These are phyloP conservation scores for Scelioninae gen. 1 DNA, from an alignment of 2,888 invertebrate species.

Conservation along the genomic window DNA sequence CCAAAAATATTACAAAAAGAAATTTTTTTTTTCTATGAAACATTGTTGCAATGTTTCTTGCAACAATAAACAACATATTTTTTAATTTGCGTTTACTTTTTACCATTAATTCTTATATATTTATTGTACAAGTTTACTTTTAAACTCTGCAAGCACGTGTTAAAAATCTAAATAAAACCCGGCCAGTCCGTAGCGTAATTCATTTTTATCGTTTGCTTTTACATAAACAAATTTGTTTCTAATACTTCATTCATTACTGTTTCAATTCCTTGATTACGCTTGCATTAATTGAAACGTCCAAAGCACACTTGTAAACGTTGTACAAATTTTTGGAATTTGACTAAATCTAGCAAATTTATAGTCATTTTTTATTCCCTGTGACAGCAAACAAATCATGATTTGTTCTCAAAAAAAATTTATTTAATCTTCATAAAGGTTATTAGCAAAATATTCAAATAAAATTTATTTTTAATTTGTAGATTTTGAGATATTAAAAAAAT, in stretches of 20 bases:
- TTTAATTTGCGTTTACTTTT: not conserved
- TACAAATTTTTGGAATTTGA: no score
- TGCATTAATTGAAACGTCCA: conserved; percentile 14
- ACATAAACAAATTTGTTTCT: conserved; percentile 18
- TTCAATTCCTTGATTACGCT: conserved; percentile 15
- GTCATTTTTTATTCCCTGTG: no score
- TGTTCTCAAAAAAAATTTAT: no score
- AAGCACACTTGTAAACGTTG: not conserved
- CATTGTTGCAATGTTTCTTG: not conserved
- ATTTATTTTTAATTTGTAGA: no score
- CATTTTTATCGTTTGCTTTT: conserved; percentile 18
- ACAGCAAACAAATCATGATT: no score
- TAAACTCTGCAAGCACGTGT: not conserved
- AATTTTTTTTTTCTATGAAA: not conserved
- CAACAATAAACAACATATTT: no score
- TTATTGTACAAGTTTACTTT: not conserved
- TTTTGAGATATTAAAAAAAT: no score
- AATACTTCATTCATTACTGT: not conserved
- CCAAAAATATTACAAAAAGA: not conserved
- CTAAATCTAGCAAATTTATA: no score
- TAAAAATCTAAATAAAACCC: conserved; percentile 29
- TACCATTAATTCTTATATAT: no score
- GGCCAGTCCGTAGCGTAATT: conserved; percentile 1
- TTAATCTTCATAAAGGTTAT: no score
- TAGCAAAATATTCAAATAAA: no score